These are phyloP conservation scores for Cricetomys ansorgei DNA, from an alignment of 2,113 vertebrate genomes.

Conservation along the genomic window DNA sequence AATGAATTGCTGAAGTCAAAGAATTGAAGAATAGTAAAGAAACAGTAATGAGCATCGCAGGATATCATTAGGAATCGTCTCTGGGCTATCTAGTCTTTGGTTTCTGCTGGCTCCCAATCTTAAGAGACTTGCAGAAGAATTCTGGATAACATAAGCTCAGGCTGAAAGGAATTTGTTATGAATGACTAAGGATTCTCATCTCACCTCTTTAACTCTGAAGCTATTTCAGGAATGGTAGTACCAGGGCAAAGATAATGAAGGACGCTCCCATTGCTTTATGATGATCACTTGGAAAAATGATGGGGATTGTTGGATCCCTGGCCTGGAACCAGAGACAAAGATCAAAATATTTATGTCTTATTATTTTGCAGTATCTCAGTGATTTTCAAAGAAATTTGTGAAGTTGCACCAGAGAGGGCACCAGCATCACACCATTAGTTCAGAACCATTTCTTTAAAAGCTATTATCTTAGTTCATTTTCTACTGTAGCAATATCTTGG, in stretches of 20 bases:
- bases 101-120: neutral
- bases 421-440: neutral
- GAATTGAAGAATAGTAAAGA: too few relatives aligned
- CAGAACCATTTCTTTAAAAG: neutral
- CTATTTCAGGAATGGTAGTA: neutral
- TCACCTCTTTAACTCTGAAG: neutral
- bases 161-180: neutral
- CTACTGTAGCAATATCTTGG: neutral
- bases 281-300: neutral
- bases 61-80: too few relatives aligned
- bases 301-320: neutral
- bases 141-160: neutral
- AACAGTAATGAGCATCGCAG: too few relatives aligned
- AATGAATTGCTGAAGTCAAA: too few relatives aligned
- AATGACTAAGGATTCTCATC: neutral
- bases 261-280: neutral
- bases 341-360: neutral
- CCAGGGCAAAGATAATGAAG: neutral
- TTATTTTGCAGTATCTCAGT: neutral
- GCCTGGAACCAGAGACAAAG: neutral
- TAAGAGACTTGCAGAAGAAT: neutral
- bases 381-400: slow-evolving; percentile 13
- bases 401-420: neutral
- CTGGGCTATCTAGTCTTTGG: too few relatives aligned
- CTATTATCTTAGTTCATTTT: neutral